phyloP scores from a whole-genome alignment of 2,113 vertebrate species.

The Tenrec ecaudatus region DNA sequence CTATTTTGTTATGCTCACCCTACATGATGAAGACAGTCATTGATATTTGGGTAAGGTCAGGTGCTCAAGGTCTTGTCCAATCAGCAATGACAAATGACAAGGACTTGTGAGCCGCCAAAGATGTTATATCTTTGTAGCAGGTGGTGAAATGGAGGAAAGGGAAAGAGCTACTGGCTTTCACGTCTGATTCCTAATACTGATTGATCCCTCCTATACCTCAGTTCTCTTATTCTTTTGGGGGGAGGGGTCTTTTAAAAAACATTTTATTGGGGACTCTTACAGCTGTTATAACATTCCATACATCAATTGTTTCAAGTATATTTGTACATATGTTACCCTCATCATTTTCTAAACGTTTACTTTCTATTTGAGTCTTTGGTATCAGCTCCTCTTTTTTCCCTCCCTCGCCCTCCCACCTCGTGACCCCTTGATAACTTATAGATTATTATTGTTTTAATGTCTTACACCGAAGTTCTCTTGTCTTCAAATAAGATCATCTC shows the following conservation, averaged over 20 bases:
- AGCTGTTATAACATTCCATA: too few relatives aligned
- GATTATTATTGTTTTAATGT: too few relatives aligned
- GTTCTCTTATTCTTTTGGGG: background rate
- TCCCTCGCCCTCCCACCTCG: too few relatives aligned
- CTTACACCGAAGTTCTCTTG: background rate
- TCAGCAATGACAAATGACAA: background rate
- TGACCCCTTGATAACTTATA: too few relatives aligned
- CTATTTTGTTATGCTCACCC: background rate
- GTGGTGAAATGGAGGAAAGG: background rate
- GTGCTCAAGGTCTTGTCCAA: background rate
- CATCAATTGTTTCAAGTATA: too few relatives aligned
- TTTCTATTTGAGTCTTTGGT: too few relatives aligned
- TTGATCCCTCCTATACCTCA: background rate
- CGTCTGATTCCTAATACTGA: background rate
- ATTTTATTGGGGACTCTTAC: too few relatives aligned
- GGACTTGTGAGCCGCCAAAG: background rate
- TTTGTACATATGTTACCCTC: too few relatives aligned
- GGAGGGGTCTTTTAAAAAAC: too few relatives aligned
- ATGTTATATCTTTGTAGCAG: background rate
- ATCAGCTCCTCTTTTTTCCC: too few relatives aligned
- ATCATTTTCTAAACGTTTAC: too few relatives aligned
- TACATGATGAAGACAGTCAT: background rate
- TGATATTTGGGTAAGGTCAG: background rate
- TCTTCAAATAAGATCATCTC: background rate
- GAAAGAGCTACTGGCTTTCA: background rate